These are phyloP conservation scores for Hippasteria phrygiana DNA, from an alignment of 53 echinoderm and acorn worm species.

Conservation along the genomic window DNA sequence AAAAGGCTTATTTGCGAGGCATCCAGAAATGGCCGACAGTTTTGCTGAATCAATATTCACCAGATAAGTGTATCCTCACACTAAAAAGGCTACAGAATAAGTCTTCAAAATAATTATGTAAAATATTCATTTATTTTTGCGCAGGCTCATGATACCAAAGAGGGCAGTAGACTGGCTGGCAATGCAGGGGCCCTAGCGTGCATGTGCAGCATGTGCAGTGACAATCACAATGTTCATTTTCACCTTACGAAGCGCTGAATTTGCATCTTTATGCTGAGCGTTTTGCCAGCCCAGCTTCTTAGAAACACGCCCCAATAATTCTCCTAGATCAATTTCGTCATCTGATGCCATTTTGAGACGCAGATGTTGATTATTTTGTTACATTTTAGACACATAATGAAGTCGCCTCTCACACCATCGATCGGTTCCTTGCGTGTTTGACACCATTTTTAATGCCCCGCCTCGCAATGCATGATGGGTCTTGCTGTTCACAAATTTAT, in stretches of 20 bases:
- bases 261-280: background rate
- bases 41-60: too few species aligned
- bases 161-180: too few species aligned
- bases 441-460: slow-evolving; percentile 66
- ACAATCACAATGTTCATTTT: background rate
- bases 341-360: slow-evolving; percentile 42
- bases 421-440: background rate
- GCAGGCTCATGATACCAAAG: too few species aligned
- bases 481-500: slow-evolving; percentile 14
- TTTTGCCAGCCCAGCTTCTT: slow-evolving; percentile 68
- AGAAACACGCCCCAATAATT: slow-evolving; percentile 65
- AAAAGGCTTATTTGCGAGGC: too few species aligned
- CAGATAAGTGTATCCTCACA: too few species aligned
- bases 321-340: slow-evolving; percentile 48
- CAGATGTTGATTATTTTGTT: background rate
- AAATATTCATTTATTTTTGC: too few species aligned
- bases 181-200: background rate
- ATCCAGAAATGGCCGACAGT: too few species aligned
- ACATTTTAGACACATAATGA: background rate
- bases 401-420: background rate
- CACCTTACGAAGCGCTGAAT: slow-evolving; percentile 29
- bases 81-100: too few species aligned
- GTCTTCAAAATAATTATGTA: too few species aligned
- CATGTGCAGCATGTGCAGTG: background rate
- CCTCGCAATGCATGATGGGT: slow-evolving; percentile 53